A percentile compares a stretch with the other conserved stretches of the same genome.
phyloP scores from a whole-genome alignment of 1,140 invertebrate species.

The Camponotus vicinus region DNA sequence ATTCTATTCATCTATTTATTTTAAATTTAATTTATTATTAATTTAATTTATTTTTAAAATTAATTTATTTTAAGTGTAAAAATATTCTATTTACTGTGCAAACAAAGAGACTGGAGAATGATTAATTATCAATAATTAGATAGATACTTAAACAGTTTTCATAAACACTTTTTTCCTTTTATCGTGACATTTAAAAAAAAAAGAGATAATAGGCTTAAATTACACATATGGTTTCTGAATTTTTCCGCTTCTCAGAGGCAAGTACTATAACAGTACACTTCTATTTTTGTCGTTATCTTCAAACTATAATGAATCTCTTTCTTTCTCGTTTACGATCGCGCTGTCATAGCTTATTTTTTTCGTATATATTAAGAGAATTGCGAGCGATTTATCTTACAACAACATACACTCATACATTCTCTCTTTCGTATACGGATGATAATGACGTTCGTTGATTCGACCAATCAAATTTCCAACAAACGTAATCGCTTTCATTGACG shows the following conservation, averaged over 20 bases:
- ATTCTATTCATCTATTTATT: no score
- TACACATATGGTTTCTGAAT: not conserved
- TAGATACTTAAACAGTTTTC: not conserved
- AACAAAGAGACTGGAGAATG: not conserved
- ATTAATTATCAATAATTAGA: not conserved
- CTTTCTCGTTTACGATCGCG: not conserved
- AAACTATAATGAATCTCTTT: conserved; percentile 35
- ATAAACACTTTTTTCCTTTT: not conserved
- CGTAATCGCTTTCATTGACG: conserved; percentile 47
- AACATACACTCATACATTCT: not conserved
- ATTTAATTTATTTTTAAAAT: not conserved
- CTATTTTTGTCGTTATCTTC: conserved; percentile 44
- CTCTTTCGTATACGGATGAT: conserved; percentile 1
- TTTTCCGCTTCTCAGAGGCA: conserved; percentile 10
- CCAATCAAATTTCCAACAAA: conserved; percentile 20
- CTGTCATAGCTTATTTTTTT: conserved; percentile 5
- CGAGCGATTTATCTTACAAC: conserved; percentile 21
- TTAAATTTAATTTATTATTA: no score
- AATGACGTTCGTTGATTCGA: conserved; percentile 39
- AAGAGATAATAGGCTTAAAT: not conserved
- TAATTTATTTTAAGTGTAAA: not conserved
- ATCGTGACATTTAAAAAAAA: conserved; percentile 1
- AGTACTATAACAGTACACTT: not conserved
- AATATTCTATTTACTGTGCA: not conserved
- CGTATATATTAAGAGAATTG: not conserved